Evolutionary conservation across 2,113 vertebrate genomes (phyloP).

Genomic region (Pardalotus punctatus): DNA sequence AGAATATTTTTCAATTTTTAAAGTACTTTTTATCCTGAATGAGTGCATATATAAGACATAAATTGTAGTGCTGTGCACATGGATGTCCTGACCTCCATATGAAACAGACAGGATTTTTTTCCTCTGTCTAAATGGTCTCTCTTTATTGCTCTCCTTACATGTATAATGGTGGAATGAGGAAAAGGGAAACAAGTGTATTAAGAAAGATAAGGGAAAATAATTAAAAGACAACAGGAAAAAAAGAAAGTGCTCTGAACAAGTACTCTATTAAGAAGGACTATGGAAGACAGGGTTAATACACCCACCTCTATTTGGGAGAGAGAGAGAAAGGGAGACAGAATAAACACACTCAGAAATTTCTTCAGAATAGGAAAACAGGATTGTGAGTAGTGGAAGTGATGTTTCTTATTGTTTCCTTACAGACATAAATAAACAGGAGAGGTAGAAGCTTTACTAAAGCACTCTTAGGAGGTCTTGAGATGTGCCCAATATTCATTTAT

Average conservation of each 20-base stretch:
- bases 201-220: neutral
- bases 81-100: neutral
- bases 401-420: neutral
- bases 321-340: neutral
- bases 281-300: neutral
- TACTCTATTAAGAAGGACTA: neutral
- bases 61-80: neutral
- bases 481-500: neutral
- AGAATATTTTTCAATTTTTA: neutral
- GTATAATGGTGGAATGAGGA: neutral
- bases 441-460: neutral
- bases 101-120: neutral
- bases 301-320: neutral
- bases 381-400: rapidly evolving
- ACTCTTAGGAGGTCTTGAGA: neutral
- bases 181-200: neutral
- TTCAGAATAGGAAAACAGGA: neutral
- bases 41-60: neutral
- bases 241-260: rapidly evolving
- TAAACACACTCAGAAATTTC: neutral
- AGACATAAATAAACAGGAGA: neutral
- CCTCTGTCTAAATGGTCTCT: neutral
- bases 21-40: neutral
- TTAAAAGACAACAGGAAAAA: rapidly evolving
- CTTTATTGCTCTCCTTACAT: neutral